Percentiles rank a stretch among this genome's conserved stretches.
Conservation (phyloP, 2,797 vertebrate species). For the Phataginus tricuspis region DNA sequence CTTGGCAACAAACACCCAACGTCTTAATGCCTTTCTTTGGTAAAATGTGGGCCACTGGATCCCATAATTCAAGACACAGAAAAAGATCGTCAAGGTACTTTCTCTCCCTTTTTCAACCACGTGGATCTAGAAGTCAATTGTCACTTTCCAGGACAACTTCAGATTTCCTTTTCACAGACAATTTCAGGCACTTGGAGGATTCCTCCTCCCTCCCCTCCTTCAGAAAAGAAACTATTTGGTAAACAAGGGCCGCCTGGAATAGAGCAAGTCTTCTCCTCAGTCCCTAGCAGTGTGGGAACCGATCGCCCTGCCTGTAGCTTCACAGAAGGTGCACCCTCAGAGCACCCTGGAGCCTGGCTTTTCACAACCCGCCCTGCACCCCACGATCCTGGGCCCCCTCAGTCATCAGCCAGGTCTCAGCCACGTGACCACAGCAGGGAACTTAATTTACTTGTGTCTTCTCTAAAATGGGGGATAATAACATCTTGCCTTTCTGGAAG, state of each 20-base stretch:
- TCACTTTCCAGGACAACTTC: background rate
- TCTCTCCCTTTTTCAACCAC: background rate
- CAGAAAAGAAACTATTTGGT: background rate
- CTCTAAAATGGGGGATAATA: slow-evolving; percentile 49
- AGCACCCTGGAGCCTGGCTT: background rate
- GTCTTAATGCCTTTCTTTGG: background rate
- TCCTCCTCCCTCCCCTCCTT: background rate
- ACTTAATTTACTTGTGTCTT: slow-evolving; percentile 56
- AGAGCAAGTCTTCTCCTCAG: background rate
- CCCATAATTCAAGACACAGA: background rate
- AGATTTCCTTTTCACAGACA: too few species aligned
- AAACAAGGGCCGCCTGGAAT: background rate
- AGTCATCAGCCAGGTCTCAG: slow-evolving; percentile 4
- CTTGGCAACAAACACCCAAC: background rate
- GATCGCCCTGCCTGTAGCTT: background rate
- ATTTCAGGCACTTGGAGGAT: too few species aligned
- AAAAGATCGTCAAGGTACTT: background rate
- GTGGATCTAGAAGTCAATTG: background rate
- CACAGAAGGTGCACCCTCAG: background rate
- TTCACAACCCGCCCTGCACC: too few species aligned
- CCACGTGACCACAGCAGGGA: slow-evolving; percentile 57
- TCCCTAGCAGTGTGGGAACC: background rate
- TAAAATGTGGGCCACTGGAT: background rate
- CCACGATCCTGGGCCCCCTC: background rate
- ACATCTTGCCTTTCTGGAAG: slow-evolving; percentile 52